Base-by-base conservation (phyloP, 2,888 invertebrate species). In the Dryadula phaetusa region DNA sequence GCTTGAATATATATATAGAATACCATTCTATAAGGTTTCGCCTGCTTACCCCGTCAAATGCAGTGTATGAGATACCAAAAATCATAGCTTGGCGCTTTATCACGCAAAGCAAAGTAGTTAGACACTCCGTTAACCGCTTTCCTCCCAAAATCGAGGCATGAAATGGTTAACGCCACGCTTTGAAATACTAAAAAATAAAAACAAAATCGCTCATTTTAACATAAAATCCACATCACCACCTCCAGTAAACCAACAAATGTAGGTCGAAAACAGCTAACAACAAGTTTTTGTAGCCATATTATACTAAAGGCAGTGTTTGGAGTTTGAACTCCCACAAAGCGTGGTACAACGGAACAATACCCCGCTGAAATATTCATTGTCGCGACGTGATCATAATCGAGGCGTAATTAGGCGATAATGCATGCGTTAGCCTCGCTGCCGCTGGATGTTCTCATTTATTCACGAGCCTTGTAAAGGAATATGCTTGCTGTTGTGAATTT, bases 321-420 rank as follows among this genome's bases (percentile, higher is more conserved):
- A 72, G 66, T 70, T 75, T 67, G 68, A 72, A 72, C 66, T 66
- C 72, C 70, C 64, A 69, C 76, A 76, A 77, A 79, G 79, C 78
- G 79, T 73, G 70, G 61, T 69, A 66, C 70, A 18, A 20, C 46
- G 67, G 76, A 75, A 82, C 82, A 82, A 82, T 82, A 71, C 72
- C 72, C 70, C 76, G 68, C 76, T 82, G 74, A 82, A 84, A 82
- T 82, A 84, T 84, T 81, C 82, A 84, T 69, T 78, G 77, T 70
- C 75, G 76, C 77, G 75, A 70, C 79, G 78, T 75, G 81, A 79
- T 79, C 77, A 78, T 82, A 81, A 82, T 83, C 81, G 81, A 80
- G 72, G 60, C 66, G 74, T 81, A 80, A 83, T 83, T 80, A 82
- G 78, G 74, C 65, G 76, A 71, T 80, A 79, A 79, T 77, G 75